Evolutionary conservation across 2,113 vertebrate genomes (phyloP).

Genomic region (Shinisaurus crocodilurus): DNA sequence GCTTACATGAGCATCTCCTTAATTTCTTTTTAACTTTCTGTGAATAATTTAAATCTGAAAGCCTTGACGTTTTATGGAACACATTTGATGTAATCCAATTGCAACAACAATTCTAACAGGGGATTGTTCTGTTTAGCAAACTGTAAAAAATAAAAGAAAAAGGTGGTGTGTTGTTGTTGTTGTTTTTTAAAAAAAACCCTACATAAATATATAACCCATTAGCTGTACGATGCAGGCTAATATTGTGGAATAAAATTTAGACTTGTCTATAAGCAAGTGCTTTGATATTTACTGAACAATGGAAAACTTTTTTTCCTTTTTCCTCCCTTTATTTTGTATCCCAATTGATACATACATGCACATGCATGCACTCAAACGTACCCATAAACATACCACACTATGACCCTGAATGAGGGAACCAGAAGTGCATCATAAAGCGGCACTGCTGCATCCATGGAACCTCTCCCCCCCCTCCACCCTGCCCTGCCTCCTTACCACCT

Average conservation of each 20-base stretch:
- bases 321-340: constrained; percentile 64
- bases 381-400: constrained; percentile 72
- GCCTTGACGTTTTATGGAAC: constrained; percentile 68
- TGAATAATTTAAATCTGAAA: constrained; percentile 69
- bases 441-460: background rate
- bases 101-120: constrained; percentile 55
- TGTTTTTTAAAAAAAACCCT: constrained; percentile 54
- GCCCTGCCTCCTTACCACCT: background rate
- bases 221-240: constrained; percentile 89
- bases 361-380: background rate
- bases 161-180: constrained; percentile 73
- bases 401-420: background rate
- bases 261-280: constrained; percentile 84
- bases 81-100: constrained; percentile 60
- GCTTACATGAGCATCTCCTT: background rate
- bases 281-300: constrained; percentile 86
- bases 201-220: constrained; percentile 82
- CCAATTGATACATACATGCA: constrained; percentile 77
- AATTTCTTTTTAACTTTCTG: constrained; percentile 43
- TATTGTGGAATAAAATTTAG: constrained; percentile 93
- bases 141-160: constrained; percentile 74
- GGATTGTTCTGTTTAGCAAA: constrained; percentile 67
- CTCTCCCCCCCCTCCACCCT: too few species aligned
- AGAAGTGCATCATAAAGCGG: background rate
- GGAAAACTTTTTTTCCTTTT: constrained; percentile 74